Conservation (phyloP, 2,888 invertebrate species). For the Cheilosia vernalis region DNA sequence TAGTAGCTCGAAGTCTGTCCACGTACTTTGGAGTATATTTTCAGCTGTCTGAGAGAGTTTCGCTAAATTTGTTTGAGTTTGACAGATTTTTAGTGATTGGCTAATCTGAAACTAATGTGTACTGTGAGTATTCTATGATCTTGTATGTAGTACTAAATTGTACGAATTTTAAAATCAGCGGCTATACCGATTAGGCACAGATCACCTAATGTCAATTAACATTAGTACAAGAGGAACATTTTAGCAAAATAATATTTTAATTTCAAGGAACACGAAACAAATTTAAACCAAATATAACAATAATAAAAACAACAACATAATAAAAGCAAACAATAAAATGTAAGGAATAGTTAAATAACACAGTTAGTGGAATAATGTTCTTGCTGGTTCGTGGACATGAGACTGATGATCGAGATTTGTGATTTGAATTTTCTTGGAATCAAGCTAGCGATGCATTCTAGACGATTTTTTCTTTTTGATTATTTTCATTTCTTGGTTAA, state of each 20-base stretch:
- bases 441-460: background rate
- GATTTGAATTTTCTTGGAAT: background rate
- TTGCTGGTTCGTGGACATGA: background rate
- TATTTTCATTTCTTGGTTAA: constrained; percentile 92
- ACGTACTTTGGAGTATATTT: too few species aligned
- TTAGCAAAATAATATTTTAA: background rate
- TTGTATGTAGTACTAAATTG: too few species aligned
- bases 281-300: background rate
- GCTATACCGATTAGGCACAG: background rate
- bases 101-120: too few species aligned
- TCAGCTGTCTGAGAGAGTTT: too few species aligned
- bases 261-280: background rate
- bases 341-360: background rate
- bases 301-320: background rate
- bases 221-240: background rate
- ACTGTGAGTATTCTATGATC: too few species aligned
- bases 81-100: too few species aligned
- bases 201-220: background rate
- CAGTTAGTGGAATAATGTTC: background rate
- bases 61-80: too few species aligned
- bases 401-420: background rate
- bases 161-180: too few species aligned
- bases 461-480: constrained; percentile 31
- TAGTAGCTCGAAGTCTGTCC: too few species aligned
- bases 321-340: background rate